Evolutionary conservation across 2,113 vertebrate genomes (phyloP).

Genomic region (Australoheros scitulus): DNA sequence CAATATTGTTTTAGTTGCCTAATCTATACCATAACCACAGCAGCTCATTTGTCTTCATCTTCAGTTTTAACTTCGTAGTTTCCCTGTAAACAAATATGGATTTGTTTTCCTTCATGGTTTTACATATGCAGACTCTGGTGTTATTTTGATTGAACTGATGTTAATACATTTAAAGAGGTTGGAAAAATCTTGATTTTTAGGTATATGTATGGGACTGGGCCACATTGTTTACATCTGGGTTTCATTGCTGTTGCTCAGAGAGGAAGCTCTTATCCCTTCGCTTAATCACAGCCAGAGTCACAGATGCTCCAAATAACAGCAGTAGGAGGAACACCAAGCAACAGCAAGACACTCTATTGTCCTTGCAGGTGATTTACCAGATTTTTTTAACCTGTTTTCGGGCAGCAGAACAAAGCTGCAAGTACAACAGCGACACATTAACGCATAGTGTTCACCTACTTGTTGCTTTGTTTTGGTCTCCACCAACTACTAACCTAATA

Average conservation of each 20-base stretch:
- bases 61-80: background rate
- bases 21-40: slow-evolving; percentile 1
- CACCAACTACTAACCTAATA: background rate
- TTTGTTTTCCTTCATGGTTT: background rate
- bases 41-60: background rate
- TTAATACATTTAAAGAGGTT: slow-evolving; percentile 7
- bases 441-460: background rate
- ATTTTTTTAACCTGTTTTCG: background rate
- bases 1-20: background rate
- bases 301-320: background rate
- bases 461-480: background rate
- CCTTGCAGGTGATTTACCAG: background rate
- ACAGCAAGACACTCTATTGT: background rate
- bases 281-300: slow-evolving; percentile 1
- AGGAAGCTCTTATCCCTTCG: slow-evolving; percentile 26
- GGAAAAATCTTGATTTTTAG: background rate
- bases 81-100: background rate
- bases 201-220: background rate
- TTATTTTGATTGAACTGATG: background rate
- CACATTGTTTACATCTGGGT: slow-evolving; percentile 28
- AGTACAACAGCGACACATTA: background rate
- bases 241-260: slow-evolving; percentile 24
- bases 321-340: background rate
- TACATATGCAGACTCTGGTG: background rate
- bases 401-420: background rate